Evolutionary conservation across 2,113 vertebrate species (phyloP), one percentile per base, ranked within the genome.

Genomic region (Ammodytes dubius): DNA sequence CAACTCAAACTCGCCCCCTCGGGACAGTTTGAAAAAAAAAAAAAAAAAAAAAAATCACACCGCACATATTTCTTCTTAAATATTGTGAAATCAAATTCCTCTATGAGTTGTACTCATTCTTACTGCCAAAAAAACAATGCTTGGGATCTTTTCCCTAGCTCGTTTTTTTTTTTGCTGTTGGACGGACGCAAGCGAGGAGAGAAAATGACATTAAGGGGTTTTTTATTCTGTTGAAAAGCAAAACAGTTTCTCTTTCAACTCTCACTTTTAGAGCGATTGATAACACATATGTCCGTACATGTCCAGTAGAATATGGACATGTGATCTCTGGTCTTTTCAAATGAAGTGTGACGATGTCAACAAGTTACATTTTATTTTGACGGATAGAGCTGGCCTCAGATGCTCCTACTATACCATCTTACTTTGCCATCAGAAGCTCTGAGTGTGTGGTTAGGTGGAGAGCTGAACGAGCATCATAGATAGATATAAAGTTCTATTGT

Each of bases 1-100:
- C 91, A 87, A 80, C 66, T 66, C 27, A 1, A 27, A 7, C 45
- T 61, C 9, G 0, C 54, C 85, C 27, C 84, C 65, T 1, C 3
- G 70, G 86, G 89, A 89, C 43, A 45, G 1, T 77, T 92, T 75
- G 84, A 83, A 87, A 61, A 78, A 49, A 78, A 83, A 85, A 83
- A 87, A 61, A 78, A 49, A 78, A 83, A 85, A 83, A 87, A 61
- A 78, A 49, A 78, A 83, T 85, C 77, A 74, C 71, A 54, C 42
- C 76, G 76, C 84, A 89, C 83, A 91, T 90, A 91, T 84, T 90
- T 93, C 87, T 85, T 75, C 85, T 87, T 74, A 81, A 88, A 83
- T 83, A 59, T 91, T 90, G 89, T 80, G 90, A 91, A 91, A 93
- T 92, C 86, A 78, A 88, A 88, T 83, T 82, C 76, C 70, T 87